Evolutionary conservation across 2,113 vertebrate species (phyloP).

Genomic region (Serilophus lunatus): DNA sequence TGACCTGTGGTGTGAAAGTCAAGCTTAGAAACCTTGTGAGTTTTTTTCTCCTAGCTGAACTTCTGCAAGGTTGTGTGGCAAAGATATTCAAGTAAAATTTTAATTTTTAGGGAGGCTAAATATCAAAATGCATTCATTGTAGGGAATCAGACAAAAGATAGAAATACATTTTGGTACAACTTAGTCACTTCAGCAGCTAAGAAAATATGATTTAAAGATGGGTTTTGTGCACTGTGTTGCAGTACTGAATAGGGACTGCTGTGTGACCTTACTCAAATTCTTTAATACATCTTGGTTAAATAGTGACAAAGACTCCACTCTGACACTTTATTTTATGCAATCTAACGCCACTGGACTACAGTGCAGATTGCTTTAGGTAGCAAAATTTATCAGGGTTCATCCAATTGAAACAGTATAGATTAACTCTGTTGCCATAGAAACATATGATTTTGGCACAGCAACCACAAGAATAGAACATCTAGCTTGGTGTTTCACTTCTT

Average conservation of each 20-base stretch:
- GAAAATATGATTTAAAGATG: neutral
- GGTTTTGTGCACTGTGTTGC: neutral
- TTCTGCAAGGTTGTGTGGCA: neutral
- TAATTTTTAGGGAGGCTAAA: neutral
- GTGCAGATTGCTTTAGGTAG: constrained; percentile 3
- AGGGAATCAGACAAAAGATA: neutral
- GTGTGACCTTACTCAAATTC: neutral
- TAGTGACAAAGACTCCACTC: neutral
- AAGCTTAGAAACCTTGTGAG: neutral
- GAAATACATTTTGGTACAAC: neutral
- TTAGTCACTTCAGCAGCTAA: neutral
- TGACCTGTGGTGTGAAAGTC: neutral
- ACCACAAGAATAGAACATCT: neutral
- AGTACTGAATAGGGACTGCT: neutral
- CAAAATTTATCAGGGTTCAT: constrained; percentile 44
- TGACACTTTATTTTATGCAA: constrained; percentile 41
- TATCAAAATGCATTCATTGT: neutral
- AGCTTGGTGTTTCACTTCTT: neutral
- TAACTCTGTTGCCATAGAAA: constrained; percentile 32
- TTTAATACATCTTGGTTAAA: constrained; percentile 26
- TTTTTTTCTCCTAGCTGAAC: neutral
- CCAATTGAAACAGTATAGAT: constrained; percentile 27
- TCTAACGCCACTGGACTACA: constrained; percentile 3
- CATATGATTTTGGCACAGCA: neutral
- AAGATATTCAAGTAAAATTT: neutral